Evolutionary conservation across 1,140 invertebrate genomes (phyloP).

Genomic region (Galleria mellonella): DNA sequence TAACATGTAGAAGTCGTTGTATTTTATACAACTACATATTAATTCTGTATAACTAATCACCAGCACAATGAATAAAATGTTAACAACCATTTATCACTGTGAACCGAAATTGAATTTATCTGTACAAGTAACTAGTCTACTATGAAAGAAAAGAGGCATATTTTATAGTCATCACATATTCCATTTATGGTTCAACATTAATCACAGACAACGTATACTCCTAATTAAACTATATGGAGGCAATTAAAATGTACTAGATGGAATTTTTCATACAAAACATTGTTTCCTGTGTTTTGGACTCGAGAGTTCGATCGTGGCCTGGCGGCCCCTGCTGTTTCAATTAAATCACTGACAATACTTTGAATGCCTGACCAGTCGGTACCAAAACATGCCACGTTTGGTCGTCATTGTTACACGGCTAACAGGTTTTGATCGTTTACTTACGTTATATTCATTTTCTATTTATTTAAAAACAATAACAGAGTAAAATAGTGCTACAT

Average conservation of each 20-base stretch:
- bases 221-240: constrained; percentile 65
- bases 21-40: no score
- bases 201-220: constrained; percentile 43
- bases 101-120: constrained; percentile 6
- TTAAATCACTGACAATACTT: constrained; percentile 69
- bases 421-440: constrained; percentile 30
- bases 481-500: no score
- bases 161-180: constrained; percentile 33
- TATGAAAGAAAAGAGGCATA: constrained; percentile 5
- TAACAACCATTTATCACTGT: constrained; percentile 15
- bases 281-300: constrained; percentile 47
- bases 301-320: constrained; percentile 28
- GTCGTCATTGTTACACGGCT: constrained; percentile 15
- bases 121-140: constrained; percentile 10
- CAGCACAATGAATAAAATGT: no score
- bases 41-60: no score
- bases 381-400: constrained; percentile 46
- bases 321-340: constrained; percentile 65
- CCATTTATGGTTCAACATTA: constrained; percentile 53
- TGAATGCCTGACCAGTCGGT: constrained; percentile 45
- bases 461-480: no score
- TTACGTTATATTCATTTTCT: no score
- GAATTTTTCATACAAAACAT: constrained; percentile 61
- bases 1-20: no score
- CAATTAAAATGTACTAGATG: constrained; percentile 60